Evolutionary conservation across 2,888 invertebrate genomes (phyloP).

Genomic region (Aphidius colemani): DNA sequence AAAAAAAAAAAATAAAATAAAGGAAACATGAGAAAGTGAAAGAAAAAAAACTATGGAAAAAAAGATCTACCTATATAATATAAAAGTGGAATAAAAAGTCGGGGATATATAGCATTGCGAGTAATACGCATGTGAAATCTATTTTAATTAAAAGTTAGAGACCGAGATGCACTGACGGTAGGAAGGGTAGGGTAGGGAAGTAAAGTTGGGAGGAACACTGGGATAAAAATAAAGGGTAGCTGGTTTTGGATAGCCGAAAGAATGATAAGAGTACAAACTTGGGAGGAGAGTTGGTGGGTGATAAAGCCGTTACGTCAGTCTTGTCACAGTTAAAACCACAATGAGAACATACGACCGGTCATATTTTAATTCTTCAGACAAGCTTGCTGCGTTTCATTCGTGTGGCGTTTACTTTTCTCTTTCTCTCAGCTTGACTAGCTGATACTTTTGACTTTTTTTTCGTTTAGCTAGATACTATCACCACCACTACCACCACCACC

Average conservation of each 20-base stretch:
- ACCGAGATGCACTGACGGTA: background rate
- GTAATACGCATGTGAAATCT: slow-evolving; percentile 11
- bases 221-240: slow-evolving; percentile 13
- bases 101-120: too few species aligned
- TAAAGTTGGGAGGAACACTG: slow-evolving; percentile 18
- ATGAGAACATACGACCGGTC: slow-evolving; percentile 59
- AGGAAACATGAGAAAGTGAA: background rate
- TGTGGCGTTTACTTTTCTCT: slow-evolving; percentile 20
- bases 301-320: slow-evolving; percentile 57
- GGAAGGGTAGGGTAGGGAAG: slow-evolving; percentile 12
- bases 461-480: slow-evolving; percentile 10
- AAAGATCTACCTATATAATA: background rate
- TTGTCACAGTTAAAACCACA: slow-evolving; percentile 55
- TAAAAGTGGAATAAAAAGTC: background rate
- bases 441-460: slow-evolving; percentile 9
- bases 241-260: background rate
- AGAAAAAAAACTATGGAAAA: slow-evolving; percentile 9
- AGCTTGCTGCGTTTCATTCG: slow-evolving; percentile 18
- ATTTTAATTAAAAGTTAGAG: slow-evolving; percentile 24
- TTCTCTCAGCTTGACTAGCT: slow-evolving; percentile 19
- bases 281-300: slow-evolving; percentile 36
- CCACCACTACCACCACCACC: slow-evolving; percentile 6
- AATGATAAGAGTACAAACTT: slow-evolving; percentile 41
- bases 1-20: slow-evolving; percentile 8
- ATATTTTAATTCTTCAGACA: slow-evolving; percentile 58